A percentile compares a stretch with the other conserved stretches of the same genome.
Evolutionary conservation across 1,140 invertebrate species (phyloP).

Genomic region (Drosophila oshimai): DNA sequence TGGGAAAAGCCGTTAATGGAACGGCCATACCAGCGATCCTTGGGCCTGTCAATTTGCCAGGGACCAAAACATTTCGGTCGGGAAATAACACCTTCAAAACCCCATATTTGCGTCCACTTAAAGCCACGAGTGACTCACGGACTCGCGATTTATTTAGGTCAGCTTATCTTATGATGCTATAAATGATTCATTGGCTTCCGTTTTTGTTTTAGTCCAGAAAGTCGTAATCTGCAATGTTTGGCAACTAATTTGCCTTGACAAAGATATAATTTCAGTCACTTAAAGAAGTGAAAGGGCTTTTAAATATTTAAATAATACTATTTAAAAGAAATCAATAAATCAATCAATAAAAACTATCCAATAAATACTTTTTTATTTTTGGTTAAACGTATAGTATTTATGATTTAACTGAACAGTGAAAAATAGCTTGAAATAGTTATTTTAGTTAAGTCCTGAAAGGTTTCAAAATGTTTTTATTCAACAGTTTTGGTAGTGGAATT

Average conservation of each 20-base stretch:
- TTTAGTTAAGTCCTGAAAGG: too few species aligned
- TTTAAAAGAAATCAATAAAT: too few species aligned
- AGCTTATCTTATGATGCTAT: slow-evolving; percentile 25
- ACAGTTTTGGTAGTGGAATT: too few species aligned
- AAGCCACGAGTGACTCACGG: slow-evolving; percentile 23
- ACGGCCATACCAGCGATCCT: slow-evolving; percentile 9
- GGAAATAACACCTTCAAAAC: slow-evolving; percentile 13
- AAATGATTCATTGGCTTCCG: slow-evolving; percentile 28
- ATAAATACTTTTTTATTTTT: too few species aligned
- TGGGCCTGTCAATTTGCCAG: slow-evolving; percentile 20
- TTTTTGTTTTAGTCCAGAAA: neutral
- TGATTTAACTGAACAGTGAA: too few species aligned
- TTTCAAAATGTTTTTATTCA: too few species aligned
- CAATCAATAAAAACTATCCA: too few species aligned
- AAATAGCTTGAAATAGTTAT: too few species aligned
- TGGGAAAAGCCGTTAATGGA: slow-evolving; percentile 31
- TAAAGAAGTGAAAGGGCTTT: neutral
- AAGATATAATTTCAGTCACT: neutral
- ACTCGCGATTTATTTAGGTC: slow-evolving; percentile 2
- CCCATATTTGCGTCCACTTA: neutral
- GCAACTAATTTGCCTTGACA: neutral
- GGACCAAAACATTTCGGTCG: neutral
- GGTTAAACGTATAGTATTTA: too few species aligned
- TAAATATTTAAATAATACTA: too few species aligned
- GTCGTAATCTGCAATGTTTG: slow-evolving; percentile 6